Evolutionary conservation across 2,113 vertebrate genomes (phyloP).

Genomic region (Podiceps cristatus): DNA sequence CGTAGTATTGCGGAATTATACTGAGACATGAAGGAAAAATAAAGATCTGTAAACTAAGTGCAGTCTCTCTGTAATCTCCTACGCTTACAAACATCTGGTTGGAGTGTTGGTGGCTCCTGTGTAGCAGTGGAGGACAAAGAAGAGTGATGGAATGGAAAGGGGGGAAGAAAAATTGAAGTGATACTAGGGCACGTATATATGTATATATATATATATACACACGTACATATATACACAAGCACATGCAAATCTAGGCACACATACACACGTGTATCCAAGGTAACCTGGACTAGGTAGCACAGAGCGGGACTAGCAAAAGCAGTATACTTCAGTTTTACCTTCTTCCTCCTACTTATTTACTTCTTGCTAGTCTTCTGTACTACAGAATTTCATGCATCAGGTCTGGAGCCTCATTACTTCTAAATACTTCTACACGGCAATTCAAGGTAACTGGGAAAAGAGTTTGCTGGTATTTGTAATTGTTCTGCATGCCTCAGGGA

Average conservation of each 20-base stretch:
- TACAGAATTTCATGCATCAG: background rate
- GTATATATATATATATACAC: accelerated
- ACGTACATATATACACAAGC: background rate
- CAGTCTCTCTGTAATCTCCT: background rate
- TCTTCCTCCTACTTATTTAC: background rate
- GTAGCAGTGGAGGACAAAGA: background rate
- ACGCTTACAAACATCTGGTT: background rate
- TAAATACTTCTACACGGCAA: background rate
- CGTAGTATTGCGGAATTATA: background rate
- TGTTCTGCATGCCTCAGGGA: background rate
- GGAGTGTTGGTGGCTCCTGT: background rate
- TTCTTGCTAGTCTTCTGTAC: background rate
- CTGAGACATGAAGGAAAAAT: background rate
- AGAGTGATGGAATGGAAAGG: background rate
- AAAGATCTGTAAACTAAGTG: background rate
- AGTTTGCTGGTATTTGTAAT: background rate
- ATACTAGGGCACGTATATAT: accelerated
- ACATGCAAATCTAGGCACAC: background rate
- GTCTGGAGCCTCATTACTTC: background rate
- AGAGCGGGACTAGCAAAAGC: background rate
- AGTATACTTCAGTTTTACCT: background rate
- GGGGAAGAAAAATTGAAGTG: background rate
- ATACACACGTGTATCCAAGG: background rate
- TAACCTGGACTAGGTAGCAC: background rate
- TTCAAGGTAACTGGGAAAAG: background rate